Conservation (phyloP, 2,797 vertebrate genomes). For the Catamblyrhynchus diadema region DNA sequence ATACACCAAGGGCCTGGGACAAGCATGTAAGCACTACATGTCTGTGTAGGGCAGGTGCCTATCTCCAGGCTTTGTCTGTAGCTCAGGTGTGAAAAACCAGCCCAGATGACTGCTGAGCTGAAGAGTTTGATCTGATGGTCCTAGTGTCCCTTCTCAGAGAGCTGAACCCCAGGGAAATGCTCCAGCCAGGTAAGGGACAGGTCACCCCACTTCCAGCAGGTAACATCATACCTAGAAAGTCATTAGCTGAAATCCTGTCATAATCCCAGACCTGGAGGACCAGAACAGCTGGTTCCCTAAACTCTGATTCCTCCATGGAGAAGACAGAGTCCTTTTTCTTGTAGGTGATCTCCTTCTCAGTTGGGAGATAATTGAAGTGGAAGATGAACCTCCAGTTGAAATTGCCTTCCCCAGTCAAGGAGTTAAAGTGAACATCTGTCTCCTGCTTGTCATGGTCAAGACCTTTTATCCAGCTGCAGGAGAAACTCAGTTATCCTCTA, state of each 20-base stretch:
- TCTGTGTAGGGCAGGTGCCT: background rate
- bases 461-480: slow-evolving; percentile 91
- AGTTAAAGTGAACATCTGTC: slow-evolving; percentile 95
- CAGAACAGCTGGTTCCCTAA: slow-evolving; percentile 86
- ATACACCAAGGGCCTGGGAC: background rate
- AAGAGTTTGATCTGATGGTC: background rate
- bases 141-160: background rate
- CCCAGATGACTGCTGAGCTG: background rate
- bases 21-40: background rate
- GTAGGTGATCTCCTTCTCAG: slow-evolving; percentile 89
- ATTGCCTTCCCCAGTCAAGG: slow-evolving; percentile 93
- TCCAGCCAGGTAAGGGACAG: background rate
- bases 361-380: slow-evolving; percentile 89
- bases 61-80: background rate
- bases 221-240: slow-evolving; percentile 86
- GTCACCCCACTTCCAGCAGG: background rate
- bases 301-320: slow-evolving; percentile 88
- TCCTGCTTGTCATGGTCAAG: slow-evolving; percentile 92
- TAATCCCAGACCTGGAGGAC: slow-evolving; percentile 95
- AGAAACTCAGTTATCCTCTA: slow-evolving; percentile 2
- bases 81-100: background rate
- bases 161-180: background rate
- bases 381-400: slow-evolving; percentile 96
- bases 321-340: slow-evolving; percentile 89
- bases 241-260: slow-evolving; percentile 88